A percentile compares a stretch with the other conserved stretches of the same genome.
Conservation (phyloP, 2,113 vertebrate genomes). For the Caretta caretta region DNA sequence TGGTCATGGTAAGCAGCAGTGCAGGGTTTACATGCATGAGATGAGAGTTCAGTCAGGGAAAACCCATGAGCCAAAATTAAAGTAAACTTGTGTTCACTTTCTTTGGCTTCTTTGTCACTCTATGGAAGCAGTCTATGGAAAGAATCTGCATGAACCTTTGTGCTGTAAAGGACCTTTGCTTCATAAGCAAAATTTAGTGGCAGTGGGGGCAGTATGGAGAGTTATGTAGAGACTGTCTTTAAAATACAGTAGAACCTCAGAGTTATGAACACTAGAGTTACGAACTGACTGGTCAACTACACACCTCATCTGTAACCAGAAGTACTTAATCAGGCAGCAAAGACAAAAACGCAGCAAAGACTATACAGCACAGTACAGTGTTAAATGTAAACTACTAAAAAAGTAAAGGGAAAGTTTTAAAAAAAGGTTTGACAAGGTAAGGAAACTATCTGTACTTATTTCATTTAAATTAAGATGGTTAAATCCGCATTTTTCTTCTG, state of each 20-base stretch:
- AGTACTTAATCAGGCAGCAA: too few relatives aligned
- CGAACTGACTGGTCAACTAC: too few relatives aligned
- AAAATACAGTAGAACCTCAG: background rate
- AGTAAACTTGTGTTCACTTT: conserved; percentile 8
- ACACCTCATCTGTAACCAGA: too few relatives aligned
- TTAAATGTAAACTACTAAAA: too few relatives aligned
- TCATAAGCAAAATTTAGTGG: conserved; percentile 58
- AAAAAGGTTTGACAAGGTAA: too few relatives aligned
- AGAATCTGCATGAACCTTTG: conserved; percentile 2
- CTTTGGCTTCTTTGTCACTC: conserved; percentile 26
- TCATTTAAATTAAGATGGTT: too few relatives aligned
- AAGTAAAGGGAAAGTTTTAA: too few relatives aligned
- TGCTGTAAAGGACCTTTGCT: conserved; percentile 62
- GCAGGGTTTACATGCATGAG: background rate
- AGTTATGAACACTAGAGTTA: too few relatives aligned
- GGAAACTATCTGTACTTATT: too few relatives aligned
- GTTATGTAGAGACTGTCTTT: conserved; percentile 52
- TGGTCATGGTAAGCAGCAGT: conserved; percentile 22
- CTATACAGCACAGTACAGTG: too few relatives aligned
- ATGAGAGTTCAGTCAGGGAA: conserved; percentile 2
- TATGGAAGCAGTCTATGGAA: conserved; percentile 22
- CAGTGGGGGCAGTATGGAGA: conserved; percentile 12
- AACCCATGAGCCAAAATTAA: conserved; percentile 14
- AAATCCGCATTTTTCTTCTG: too few relatives aligned
- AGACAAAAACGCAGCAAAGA: too few relatives aligned